phyloP scores from a whole-genome alignment of 2,797 vertebrate species.

The Lepilemur ruficaudatus region DNA sequence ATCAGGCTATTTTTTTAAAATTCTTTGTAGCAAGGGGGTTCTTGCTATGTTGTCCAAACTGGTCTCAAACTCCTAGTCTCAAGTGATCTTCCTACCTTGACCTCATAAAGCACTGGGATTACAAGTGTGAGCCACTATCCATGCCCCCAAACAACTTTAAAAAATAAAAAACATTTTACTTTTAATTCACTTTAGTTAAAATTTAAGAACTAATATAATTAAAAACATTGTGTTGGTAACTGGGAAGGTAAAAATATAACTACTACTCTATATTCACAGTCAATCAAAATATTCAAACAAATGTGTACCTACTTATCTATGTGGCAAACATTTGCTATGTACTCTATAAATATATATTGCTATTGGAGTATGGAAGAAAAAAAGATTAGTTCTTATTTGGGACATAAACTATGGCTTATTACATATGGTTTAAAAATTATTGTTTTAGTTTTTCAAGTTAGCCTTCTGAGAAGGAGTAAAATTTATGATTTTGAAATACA shows the following conservation, averaged over 20 bases:
- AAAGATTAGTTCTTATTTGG: neutral
- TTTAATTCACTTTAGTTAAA: neutral
- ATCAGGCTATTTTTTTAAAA: neutral
- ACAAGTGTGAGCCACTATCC: neutral
- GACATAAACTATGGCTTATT: neutral
- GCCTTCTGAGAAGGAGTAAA: neutral
- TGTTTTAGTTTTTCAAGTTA: neutral
- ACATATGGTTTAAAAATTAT: neutral
- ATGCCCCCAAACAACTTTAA: neutral
- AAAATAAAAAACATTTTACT: neutral
- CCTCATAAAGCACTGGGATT: neutral
- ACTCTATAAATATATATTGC: neutral
- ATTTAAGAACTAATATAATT: neutral
- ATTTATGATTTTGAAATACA: neutral
- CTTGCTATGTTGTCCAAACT: neutral
- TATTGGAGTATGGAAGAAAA: neutral
- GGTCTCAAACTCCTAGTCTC: neutral
- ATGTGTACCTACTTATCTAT: neutral
- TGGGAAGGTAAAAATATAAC: neutral
- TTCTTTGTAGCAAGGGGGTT: neutral
- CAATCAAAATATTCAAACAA: neutral
- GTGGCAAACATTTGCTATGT: neutral
- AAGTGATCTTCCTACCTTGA: neutral
- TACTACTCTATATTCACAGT: neutral
- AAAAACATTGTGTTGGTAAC: neutral